Evolutionary conservation across 2,888 invertebrate species (phyloP).

Genomic region (Luperina nickerlii): DNA sequence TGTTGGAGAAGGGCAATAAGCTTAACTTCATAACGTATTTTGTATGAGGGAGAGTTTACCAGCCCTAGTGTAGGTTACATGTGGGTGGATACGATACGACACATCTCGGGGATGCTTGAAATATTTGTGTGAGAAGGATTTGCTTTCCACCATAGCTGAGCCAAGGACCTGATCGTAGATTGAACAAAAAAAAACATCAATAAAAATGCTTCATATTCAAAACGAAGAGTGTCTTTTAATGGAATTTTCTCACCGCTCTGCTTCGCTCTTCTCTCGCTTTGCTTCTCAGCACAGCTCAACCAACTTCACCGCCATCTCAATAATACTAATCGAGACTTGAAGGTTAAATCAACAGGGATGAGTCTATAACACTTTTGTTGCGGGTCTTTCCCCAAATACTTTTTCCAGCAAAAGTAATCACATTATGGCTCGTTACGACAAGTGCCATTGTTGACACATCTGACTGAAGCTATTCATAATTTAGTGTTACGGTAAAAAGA

Average conservation of each 20-base stretch:
- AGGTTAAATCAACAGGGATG: neutral
- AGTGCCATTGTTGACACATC: conserved; percentile 41
- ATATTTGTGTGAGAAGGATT: neutral
- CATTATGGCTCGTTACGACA: conserved; percentile 12
- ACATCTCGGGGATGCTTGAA: neutral
- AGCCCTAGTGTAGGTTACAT: too few species aligned
- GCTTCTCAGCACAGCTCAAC: neutral
- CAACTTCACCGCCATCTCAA: neutral
- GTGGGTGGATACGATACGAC: neutral
- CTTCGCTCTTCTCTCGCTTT: too few species aligned
- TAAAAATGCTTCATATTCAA: too few species aligned
- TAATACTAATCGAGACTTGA: neutral
- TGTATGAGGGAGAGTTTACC: neutral
- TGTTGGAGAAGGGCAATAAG: neutral
- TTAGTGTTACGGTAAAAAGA: conserved; percentile 27
- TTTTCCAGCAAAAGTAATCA: conserved; percentile 18
- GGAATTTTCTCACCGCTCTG: neutral
- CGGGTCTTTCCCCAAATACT: conserved; percentile 8
- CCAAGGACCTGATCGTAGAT: neutral
- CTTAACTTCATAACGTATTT: neutral
- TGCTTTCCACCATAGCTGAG: neutral
- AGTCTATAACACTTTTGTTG: neutral
- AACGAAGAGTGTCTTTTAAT: neutral
- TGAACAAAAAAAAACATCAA: neutral
- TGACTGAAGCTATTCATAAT: conserved; percentile 14